Conservation (phyloP, 2,888 invertebrate genomes). For the Coenonympha glycerion region DNA sequence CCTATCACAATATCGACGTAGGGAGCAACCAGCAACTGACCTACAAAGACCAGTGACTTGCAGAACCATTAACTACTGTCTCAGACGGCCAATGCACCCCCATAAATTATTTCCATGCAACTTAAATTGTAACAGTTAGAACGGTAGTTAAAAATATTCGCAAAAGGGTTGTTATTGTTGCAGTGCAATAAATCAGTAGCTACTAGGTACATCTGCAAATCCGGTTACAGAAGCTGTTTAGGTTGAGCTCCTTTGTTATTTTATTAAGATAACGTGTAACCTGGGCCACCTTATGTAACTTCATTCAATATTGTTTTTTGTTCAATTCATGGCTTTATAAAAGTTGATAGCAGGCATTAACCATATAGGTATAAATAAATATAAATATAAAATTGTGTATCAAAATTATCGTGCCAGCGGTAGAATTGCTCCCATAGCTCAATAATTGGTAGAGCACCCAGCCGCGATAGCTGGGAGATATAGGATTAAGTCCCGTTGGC, state of each 20-base stretch:
- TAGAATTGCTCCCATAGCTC: too few relatives aligned
- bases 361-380: too few relatives aligned
- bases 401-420: too few relatives aligned
- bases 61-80: slow-evolving; percentile 49
- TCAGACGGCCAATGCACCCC: slow-evolving; percentile 58
- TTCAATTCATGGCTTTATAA: too few relatives aligned
- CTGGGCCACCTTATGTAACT: too few relatives aligned
- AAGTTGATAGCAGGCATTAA: too few relatives aligned
- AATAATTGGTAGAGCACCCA: too few relatives aligned
- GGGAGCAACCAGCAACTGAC: slow-evolving; percentile 51
- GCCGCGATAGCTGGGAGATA: too few relatives aligned
- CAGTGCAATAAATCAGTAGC: slow-evolving; percentile 34
- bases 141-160: slow-evolving; percentile 58
- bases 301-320: too few relatives aligned
- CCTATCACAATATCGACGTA: slow-evolving; percentile 43
- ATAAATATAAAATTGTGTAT: too few relatives aligned
- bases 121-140: slow-evolving; percentile 59
- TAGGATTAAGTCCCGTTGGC: too few relatives aligned
- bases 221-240: slow-evolving; percentile 15
- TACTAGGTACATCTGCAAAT: slow-evolving; percentile 15
- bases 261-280: neutral
- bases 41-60: slow-evolving; percentile 70
- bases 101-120: slow-evolving; percentile 59
- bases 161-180: slow-evolving; percentile 44
- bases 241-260: slow-evolving; percentile 7